Percentiles rank a stretch among this genome's conserved stretches.
Conservation (phyloP, 2,888 invertebrate species). For the Beris chalybata region DNA sequence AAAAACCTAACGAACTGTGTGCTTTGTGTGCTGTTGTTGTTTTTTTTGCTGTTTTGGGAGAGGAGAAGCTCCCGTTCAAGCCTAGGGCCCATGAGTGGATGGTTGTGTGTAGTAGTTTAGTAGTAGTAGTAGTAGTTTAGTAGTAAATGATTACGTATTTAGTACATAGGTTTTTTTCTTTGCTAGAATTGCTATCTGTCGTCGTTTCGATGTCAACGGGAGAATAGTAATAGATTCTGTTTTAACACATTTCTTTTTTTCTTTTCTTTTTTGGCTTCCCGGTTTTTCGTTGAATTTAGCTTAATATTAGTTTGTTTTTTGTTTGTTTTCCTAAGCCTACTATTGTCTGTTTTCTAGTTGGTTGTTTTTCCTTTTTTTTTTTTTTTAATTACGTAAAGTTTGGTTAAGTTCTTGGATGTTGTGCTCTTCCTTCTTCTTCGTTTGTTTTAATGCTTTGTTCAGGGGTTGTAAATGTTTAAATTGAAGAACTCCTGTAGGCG, state of each 20-base stretch:
- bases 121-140: no score
- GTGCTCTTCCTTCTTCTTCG: background rate
- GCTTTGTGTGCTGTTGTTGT: no score
- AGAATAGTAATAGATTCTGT: background rate
- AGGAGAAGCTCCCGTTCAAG: no score
- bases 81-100: no score
- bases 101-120: no score
- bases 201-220: no score
- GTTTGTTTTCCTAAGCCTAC: slow-evolving; percentile 19
- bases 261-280: background rate
- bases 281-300: slow-evolving; percentile 3
- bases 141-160: no score
- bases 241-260: background rate
- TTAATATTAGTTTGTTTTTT: slow-evolving; percentile 4
- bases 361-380: background rate
- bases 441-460: background rate
- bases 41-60: no score
- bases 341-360: slow-evolving; percentile 30
- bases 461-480: background rate
- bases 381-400: background rate
- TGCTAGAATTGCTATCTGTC: no score
- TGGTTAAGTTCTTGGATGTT: background rate
- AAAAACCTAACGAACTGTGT: no score
- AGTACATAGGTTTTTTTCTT: no score
- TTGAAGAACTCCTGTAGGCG: slow-evolving; percentile 18